Percentiles rank a stretch among this genome's conserved stretches.
Conservation (phyloP, 2,797 vertebrate genomes). For the Enteromius afrohamiltoni region DNA sequence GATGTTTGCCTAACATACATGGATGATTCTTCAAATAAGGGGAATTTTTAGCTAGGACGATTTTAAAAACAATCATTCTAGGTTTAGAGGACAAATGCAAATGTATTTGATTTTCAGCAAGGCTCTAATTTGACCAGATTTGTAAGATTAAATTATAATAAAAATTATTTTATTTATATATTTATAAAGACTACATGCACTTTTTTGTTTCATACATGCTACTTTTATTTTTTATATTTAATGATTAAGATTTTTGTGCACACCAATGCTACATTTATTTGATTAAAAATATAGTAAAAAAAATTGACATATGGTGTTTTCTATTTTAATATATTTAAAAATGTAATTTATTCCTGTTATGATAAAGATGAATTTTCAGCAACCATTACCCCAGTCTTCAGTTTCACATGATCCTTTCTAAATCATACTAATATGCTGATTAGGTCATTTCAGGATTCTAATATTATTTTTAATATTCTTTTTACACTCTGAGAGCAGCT, state of each 20-base stretch:
- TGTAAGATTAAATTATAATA: neutral
- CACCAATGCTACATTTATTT: neutral
- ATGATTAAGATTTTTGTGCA: neutral
- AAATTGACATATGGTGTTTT: neutral
- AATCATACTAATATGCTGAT: neutral
- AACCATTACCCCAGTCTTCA: neutral
- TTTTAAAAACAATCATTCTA: neutral
- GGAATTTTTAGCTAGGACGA: neutral
- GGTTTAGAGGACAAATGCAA: neutral
- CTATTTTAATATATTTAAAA: neutral
- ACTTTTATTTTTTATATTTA: neutral
- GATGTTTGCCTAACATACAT: conserved; percentile 24
- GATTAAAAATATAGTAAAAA: neutral
- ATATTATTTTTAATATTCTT: no score
- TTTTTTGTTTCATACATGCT: neutral
- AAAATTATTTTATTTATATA: neutral
- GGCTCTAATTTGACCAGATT: neutral
- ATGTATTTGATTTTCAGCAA: neutral
- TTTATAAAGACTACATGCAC: neutral
- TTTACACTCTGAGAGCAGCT: neutral
- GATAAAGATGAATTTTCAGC: neutral
- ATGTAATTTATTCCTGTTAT: neutral
- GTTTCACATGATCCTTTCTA: neutral
- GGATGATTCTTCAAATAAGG: neutral
- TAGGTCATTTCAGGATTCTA: neutral